Percentiles rank a stretch among this genome's conserved stretches.
Conservation (phyloP, 2,797 vertebrate species). For the Hephaestus fuliginosus region DNA sequence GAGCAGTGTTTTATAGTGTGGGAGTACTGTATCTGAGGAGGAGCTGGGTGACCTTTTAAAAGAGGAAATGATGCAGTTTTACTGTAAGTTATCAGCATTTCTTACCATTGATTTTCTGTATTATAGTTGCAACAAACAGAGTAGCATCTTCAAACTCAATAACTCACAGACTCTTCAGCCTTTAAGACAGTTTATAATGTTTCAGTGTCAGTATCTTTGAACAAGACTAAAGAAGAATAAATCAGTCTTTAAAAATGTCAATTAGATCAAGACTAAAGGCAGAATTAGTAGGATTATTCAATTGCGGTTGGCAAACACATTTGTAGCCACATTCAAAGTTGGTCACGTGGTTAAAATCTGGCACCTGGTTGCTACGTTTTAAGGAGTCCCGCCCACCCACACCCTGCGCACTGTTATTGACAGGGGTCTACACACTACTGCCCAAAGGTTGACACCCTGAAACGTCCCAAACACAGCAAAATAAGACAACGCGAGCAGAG, state of each 20-base stretch:
- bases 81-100: neutral
- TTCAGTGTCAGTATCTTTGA: neutral
- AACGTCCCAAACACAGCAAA: no score
- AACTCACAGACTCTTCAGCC: neutral
- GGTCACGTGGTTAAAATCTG: no score
- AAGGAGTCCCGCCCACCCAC: no score
- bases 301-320: no score
- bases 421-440: no score
- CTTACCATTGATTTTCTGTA: neutral
- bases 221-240: neutral
- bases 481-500: no score
- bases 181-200: neutral
- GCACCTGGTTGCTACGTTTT: no score
- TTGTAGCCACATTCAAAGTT: no score
- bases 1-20: neutral
- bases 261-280: neutral
- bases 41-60: conserved; percentile 15
- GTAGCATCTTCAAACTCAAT: neutral
- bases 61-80: neutral
- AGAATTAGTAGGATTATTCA: no score
- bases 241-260: neutral
- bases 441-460: no score
- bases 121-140: neutral
- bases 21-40: conserved; percentile 11
- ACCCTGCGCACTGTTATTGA: no score